These are phyloP conservation scores for Pteropus alecto DNA, from an alignment of 2,113 vertebrate species.

Conservation along the genomic window DNA sequence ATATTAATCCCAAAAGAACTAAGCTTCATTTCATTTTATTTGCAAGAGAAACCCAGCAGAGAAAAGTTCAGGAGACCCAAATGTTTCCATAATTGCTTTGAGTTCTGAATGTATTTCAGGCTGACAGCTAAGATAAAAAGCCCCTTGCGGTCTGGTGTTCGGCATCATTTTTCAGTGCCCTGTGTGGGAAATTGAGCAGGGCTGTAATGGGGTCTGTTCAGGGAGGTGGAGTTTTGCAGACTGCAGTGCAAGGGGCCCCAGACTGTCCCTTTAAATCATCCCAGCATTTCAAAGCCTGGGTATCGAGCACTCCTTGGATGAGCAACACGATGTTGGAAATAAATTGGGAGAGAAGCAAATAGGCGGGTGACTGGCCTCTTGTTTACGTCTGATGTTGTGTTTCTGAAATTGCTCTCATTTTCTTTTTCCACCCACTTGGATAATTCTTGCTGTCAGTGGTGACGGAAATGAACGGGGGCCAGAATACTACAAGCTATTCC, in stretches of 20 bases:
- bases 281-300: fast-evolving
- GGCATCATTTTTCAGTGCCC: conserved; percentile 62
- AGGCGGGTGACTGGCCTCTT: neutral
- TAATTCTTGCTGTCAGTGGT: conserved; percentile 43
- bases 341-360: neutral
- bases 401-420: conserved; percentile 51
- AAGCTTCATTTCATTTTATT: conserved; percentile 82
- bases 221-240: neutral
- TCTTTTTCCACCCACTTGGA: conserved; percentile 62
- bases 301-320: neutral
- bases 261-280: neutral
- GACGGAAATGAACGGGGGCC: conserved; percentile 38
- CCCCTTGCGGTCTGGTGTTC: conserved; percentile 63
- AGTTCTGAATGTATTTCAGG: conserved; percentile 61
- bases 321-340: neutral
- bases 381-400: neutral
- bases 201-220: neutral
- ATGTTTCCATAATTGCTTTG: conserved; percentile 76
- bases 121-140: conserved; percentile 74
- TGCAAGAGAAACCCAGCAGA: conserved; percentile 77
- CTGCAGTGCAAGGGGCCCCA: neutral
- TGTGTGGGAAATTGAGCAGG: conserved; percentile 74
- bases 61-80: conserved; percentile 75
- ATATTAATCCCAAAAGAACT: conserved; percentile 81
- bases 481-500: conserved; percentile 27